These are phyloP conservation scores for Candoia aspera DNA, from an alignment of 2,113 vertebrate genomes.

Conservation along the genomic window DNA sequence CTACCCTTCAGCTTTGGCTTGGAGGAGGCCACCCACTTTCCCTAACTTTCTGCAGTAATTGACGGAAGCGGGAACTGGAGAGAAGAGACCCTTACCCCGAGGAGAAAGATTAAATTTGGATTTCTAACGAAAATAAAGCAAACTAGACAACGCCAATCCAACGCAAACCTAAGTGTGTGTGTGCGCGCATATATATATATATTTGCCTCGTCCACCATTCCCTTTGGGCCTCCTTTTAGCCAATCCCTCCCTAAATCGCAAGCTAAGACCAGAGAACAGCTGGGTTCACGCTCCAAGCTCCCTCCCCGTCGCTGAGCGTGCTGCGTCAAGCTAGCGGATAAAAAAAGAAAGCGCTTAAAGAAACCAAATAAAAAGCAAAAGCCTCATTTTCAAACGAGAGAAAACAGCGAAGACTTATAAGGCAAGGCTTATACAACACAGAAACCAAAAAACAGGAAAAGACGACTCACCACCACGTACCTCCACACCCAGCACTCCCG, in stretches of 20 bases:
- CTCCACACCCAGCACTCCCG: neutral
- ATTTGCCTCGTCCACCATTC: neutral
- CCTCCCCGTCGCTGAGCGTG: neutral
- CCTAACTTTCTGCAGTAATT: neutral
- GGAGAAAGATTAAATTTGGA: neutral
- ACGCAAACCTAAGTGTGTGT: neutral
- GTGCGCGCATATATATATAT: no score
- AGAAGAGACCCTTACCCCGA: neutral
- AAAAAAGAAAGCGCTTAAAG: neutral
- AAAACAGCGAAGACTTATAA: no score
- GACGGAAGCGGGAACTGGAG: neutral
- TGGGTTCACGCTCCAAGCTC: neutral
- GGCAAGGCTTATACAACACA: neutral
- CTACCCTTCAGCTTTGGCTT: neutral
- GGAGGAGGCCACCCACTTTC: neutral
- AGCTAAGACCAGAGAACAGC: neutral
- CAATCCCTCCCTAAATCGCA: neutral
- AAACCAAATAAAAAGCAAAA: neutral
- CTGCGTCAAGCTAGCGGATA: neutral
- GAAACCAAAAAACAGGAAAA: neutral
- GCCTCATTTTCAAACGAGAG: no score
- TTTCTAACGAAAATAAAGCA: neutral
- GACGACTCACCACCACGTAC: accelerated
- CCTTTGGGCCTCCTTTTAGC: neutral
- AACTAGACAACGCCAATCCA: neutral